Percentiles rank a stretch among this genome's conserved stretches.
Conservation (phyloP, 2,113 vertebrate species). For the Elachura formosa region DNA sequence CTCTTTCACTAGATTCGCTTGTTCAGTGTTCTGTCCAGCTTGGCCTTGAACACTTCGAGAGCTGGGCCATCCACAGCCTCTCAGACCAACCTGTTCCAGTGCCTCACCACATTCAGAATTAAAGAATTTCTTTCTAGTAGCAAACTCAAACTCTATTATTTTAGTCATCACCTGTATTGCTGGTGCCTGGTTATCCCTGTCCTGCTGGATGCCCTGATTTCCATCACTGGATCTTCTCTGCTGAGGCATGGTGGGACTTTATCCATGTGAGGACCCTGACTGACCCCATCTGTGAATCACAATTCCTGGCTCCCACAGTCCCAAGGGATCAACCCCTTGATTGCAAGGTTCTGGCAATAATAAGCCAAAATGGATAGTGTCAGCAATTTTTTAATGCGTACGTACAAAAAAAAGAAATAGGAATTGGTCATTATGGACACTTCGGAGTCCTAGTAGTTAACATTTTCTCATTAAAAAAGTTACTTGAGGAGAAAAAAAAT, state of each 20-base stretch:
- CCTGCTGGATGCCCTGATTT: background rate
- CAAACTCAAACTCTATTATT: background rate
- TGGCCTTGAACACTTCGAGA: background rate
- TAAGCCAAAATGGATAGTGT: fast-evolving
- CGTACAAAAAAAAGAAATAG: background rate
- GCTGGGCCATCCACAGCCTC: background rate
- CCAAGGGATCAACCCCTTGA: fast-evolving
- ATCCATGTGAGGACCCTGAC: background rate
- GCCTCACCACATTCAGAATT: background rate
- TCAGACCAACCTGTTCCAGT: background rate
- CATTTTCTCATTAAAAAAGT: background rate
- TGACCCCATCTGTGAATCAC: fast-evolving
- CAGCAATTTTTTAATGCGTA: background rate
- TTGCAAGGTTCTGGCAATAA: background rate
- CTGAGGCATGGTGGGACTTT: fast-evolving
- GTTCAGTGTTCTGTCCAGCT: background rate
- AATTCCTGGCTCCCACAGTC: fast-evolving
- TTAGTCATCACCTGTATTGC: background rate
- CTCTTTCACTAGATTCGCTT: background rate
- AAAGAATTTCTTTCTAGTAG: background rate
- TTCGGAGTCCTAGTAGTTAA: background rate
- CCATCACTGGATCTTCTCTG: background rate
- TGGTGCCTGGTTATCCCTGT: background rate
- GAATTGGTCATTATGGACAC: background rate
- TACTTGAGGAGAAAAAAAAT: too few species aligned